phyloP scores from a whole-genome alignment of 1,140 invertebrate species.

The Drosophila asahinai region DNA sequence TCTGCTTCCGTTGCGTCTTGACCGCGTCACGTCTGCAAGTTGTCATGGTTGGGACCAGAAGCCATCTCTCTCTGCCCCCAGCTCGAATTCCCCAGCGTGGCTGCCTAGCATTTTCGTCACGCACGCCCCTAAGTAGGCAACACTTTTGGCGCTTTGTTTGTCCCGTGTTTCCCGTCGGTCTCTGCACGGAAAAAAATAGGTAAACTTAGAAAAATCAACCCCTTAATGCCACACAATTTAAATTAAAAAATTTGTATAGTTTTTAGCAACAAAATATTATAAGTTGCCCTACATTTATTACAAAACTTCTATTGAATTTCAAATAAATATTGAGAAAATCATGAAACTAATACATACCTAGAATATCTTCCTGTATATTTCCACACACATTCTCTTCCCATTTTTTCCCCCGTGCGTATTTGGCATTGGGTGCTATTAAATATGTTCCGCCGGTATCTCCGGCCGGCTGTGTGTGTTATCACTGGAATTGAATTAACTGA shows the following conservation, averaged over 20 bases:
- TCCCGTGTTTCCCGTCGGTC: slow-evolving; percentile 7
- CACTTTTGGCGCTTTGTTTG: slow-evolving; percentile 23
- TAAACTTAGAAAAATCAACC: background rate
- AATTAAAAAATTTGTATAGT: no score
- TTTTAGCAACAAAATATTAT: no score
- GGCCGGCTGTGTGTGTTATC: slow-evolving; percentile 19
- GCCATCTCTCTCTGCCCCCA: background rate
- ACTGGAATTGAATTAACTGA: slow-evolving; percentile 48
- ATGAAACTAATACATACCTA: background rate
- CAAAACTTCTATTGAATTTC: background rate
- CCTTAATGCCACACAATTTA: background rate
- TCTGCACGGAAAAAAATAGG: slow-evolving; percentile 3
- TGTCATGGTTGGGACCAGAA: slow-evolving; percentile 1
- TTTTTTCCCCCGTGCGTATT: background rate
- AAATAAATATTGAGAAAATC: background rate
- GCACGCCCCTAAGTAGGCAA: slow-evolving; percentile 61
- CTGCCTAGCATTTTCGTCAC: slow-evolving; percentile 47
- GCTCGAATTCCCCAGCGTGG: background rate
- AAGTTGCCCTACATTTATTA: no score
- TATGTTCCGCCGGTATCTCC: slow-evolving; percentile 29
- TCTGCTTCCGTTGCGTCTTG: slow-evolving; percentile 61
- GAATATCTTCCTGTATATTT: background rate
- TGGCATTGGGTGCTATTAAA: slow-evolving; percentile 22
- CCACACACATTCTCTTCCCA: background rate
- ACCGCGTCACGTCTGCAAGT: slow-evolving; percentile 51